Base-by-base conservation (phyloP, 2,113 vertebrate species). In the Prolemur simus region DNA sequence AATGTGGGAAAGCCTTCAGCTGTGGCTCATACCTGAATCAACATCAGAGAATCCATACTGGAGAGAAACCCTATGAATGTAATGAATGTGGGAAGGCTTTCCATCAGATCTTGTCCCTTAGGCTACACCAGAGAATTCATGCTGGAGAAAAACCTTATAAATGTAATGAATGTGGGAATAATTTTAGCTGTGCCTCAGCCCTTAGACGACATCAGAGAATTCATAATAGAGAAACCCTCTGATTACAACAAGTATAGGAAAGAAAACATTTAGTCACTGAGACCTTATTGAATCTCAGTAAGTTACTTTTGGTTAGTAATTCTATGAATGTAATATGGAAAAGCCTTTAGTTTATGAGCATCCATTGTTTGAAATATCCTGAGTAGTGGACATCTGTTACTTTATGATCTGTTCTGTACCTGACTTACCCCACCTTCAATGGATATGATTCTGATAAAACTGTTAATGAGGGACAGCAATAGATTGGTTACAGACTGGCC, bases 11-110 rank as follows among this genome's bases (percentile, higher is more conserved):
- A 52, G 92, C 96, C 52, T 96, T 96, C 92, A 96, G 94, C 29
- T 96, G 96, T 84, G 87, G 81, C 74, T 98, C 98, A 60, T 96
- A 97, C 63, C 97, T 98, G 66, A 97, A 60, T 69, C 97, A 97
- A 21, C 98, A 98, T 83, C 97, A 97, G 32, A 97, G 96, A 90
- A 90, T 97, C 91, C 98, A 98, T 76, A 98, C 96, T 45, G 97
- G 97, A 87, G 98, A 98, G 89, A 98, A 98, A 88, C 97, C 96
- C 9, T 98, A 97, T 60, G 91, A 73, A 52, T 98, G 97, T 73
- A 89, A 94, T 91, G 96, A 97, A 42, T 98, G 98, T 96, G 97
- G 96, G 23, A 98, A 98, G 71, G 90, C 95, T 90, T 98, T 98
- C 81, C 96, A 97, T 95, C 97, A 98, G 82, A 92, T 97, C 47